Base-by-base conservation (phyloP, 2,113 vertebrate genomes). In the Neotoma lepida region DNA sequence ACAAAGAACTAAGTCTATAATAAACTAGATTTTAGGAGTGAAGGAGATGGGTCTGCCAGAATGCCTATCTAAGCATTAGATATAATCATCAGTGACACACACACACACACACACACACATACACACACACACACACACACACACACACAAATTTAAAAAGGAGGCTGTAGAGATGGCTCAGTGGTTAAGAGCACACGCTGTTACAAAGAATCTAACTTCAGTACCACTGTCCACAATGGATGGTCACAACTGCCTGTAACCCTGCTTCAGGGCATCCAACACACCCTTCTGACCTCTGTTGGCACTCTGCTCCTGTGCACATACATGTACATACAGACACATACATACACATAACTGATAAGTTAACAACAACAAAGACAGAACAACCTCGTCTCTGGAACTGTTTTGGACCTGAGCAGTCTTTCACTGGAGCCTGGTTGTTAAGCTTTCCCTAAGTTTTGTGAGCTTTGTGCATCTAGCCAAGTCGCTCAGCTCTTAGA, bases 401-500 rank as follows among this genome's bases (percentile, higher is more conserved):
- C 70, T 78, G 28, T 71, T 41, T 68, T 66, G 54, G 74, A 58
- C 46, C 73, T 78, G 35, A 91, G 74, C 28, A 74, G 18, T 33
- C 71, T 66, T 86, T 66, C 87, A 5, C 1, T 70, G 49, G 7
- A 35, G 66, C 35, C 61, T 41, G 6, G 80, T 85, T 63, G 28
- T 66, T 95, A 58, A 71, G 3, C 26, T 84, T 91, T 95, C 44
- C 4, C 49, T 85, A 39, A 84, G 64, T 88, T 88, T 82, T 91
- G 10, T 82, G 87, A 86, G 73, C 18, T n/a, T 88, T 71, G n/a
- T 95, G 7, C 82, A 46, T 78, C 49, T 66, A 39, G 54, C 44
- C 46, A 89, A 44, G 44, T 6, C 64, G 46, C 51, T 51, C 3
- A 76, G 71, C 78, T 89, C 56, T 76, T 91, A 56, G 14, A 93